These are phyloP conservation scores for Leucophenga montana DNA, from an alignment of 2,888 invertebrate species.

Conservation along the genomic window DNA sequence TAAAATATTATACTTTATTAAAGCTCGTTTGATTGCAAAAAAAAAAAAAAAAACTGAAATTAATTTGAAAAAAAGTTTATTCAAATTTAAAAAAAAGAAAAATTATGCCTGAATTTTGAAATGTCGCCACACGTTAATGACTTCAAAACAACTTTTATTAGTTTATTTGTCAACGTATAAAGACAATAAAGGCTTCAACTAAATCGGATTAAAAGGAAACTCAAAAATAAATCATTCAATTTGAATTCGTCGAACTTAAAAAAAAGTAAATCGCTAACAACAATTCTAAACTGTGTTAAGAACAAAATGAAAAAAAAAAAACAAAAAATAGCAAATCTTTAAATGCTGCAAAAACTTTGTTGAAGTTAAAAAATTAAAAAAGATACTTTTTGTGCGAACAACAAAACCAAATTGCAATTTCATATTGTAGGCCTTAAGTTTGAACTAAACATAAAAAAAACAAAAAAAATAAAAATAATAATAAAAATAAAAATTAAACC, in stretches of 20 bases:
- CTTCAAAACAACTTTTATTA: no score
- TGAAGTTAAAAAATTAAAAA: slow-evolving; percentile 36
- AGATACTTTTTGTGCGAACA: no score
- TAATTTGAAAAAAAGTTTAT: no score
- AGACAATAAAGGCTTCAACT: no score
- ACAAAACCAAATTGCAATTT: slow-evolving; percentile 48
- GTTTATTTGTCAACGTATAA: no score
- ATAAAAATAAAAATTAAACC: not conserved
- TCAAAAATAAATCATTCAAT: not conserved
- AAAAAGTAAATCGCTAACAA: not conserved
- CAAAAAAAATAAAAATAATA: slow-evolving; percentile 37
- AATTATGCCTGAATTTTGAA: slow-evolving; percentile 11
- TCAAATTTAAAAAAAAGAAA: slow-evolving; percentile 39
- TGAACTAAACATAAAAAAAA: slow-evolving; percentile 33
- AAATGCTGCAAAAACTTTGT: slow-evolving; percentile 23
- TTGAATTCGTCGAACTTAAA: not conserved
- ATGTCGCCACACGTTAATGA: no score
- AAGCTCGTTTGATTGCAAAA: slow-evolving; percentile 39
- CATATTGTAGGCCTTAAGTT: slow-evolving; percentile 60
- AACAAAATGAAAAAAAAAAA: slow-evolving; percentile 23
- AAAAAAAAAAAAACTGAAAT: not conserved
- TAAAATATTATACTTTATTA: no score
- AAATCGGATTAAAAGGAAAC: not conserved
- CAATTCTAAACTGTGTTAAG: not conserved
- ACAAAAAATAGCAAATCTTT: slow-evolving; percentile 26